Percentiles rank a stretch among this genome's conserved stretches.
phyloP scores from a whole-genome alignment of 1,140 invertebrate genomes.

The Cydia strobilella region DNA sequence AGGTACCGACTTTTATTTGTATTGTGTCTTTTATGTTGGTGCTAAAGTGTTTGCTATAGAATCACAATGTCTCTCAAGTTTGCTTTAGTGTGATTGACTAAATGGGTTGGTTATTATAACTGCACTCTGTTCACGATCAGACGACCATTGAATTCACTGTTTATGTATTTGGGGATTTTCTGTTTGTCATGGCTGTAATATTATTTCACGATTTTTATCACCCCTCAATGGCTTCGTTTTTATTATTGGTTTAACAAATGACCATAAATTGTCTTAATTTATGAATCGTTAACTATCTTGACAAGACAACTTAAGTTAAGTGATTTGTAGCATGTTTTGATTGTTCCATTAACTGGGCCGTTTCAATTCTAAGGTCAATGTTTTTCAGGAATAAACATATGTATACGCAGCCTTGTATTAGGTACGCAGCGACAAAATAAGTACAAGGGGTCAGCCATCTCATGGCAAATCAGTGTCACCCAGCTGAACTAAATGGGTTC shows the following conservation, averaged over 20 bases:
- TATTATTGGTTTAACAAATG: constrained; percentile 28
- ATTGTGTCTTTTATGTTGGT: neutral
- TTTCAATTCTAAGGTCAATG: constrained; percentile 47
- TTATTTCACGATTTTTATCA: constrained; percentile 16
- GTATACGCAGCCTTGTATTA: too few relatives aligned
- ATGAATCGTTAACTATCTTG: constrained; percentile 54
- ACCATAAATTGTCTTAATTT: constrained; percentile 27
- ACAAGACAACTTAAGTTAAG: constrained; percentile 70
- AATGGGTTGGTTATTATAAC: neutral
- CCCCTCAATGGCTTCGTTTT: constrained; percentile 4
- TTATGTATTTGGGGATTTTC: constrained; percentile 14
- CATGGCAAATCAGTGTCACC: too few relatives aligned
- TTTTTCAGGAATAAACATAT: too few relatives aligned
- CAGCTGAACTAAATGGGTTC: too few relatives aligned
- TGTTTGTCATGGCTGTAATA: neutral
- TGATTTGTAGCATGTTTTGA: constrained; percentile 70
- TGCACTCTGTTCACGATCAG: neutral
- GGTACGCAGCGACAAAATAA: too few relatives aligned
- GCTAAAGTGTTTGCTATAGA: neutral
- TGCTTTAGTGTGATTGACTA: neutral
- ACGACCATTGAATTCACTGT: neutral
- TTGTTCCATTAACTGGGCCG: constrained; percentile 68
- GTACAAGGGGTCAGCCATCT: too few relatives aligned
- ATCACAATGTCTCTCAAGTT: neutral
- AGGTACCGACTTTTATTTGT: neutral